phyloP scores from a whole-genome alignment of 2,888 invertebrate genomes.

The Sericinus montela region DNA sequence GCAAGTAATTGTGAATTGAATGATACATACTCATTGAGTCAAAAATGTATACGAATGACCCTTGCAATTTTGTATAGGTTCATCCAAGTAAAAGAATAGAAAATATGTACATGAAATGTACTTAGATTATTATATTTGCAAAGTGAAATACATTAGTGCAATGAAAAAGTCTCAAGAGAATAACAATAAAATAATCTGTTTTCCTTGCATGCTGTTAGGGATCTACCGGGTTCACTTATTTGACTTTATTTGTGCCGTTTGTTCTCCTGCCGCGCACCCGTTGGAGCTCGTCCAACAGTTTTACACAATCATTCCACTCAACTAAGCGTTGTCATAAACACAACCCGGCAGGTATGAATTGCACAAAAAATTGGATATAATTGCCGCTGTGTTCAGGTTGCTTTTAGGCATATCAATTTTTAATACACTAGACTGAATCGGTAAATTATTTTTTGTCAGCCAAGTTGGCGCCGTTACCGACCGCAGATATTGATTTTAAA shows the following conservation, averaged over 20 bases:
- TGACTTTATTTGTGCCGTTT: slow-evolving; percentile 75
- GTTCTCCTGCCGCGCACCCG: slow-evolving; percentile 56
- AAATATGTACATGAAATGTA: too few relatives aligned
- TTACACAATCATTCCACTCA: slow-evolving; percentile 80
- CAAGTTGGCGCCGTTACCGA: slow-evolving; percentile 16
- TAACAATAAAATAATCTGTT: slow-evolving; percentile 29
- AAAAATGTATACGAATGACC: too few relatives aligned
- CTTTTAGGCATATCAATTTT: slow-evolving; percentile 49
- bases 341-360: slow-evolving; percentile 73
- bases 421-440: slow-evolving; percentile 32
- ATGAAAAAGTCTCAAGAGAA: background rate
- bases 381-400: slow-evolving; percentile 61
- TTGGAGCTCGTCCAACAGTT: slow-evolving; percentile 74
- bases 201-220: slow-evolving; percentile 23
- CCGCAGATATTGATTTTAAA: slow-evolving; percentile 14
- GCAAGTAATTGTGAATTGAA: too few relatives aligned
- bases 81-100: too few relatives aligned
- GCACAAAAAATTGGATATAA: slow-evolving; percentile 73
- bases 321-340: slow-evolving; percentile 78
- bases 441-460: slow-evolving; percentile 17
- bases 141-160: background rate
- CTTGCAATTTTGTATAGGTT: too few relatives aligned
- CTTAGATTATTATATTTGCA: background rate
- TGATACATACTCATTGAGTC: too few relatives aligned
- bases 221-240: slow-evolving; percentile 60